These are phyloP conservation scores for Brachypalpus laphriformis DNA, from an alignment of 2,888 invertebrate species.

Conservation along the genomic window DNA sequence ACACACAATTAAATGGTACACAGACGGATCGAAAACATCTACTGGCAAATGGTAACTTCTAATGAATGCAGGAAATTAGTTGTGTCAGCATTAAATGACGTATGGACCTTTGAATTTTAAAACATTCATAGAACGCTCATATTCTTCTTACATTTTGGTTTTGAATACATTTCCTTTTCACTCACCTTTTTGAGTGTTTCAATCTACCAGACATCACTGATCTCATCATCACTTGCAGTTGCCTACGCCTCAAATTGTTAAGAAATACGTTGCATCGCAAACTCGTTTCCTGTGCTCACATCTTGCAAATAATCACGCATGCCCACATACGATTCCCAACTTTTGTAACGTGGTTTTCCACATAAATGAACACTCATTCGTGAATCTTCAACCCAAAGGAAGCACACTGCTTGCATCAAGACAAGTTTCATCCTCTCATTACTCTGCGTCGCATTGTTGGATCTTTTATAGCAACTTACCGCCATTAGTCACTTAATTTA, in stretches of 20 bases:
- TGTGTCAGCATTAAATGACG: no score
- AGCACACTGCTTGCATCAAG: conserved; percentile 2
- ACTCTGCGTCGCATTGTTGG: conserved; percentile 8
- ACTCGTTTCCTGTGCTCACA: neutral
- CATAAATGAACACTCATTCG: neutral
- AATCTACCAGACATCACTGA: neutral
- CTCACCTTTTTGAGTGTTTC: neutral
- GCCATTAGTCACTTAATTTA: conserved; percentile 16
- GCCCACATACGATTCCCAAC: neutral
- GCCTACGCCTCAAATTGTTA: neutral
- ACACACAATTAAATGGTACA: no score
- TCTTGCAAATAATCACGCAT: neutral
- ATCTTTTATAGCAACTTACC: neutral
- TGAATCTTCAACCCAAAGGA: conserved; percentile 7
- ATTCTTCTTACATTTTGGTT: no score
- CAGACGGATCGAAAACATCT: no score
- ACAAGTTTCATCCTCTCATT: conserved; percentile 30
- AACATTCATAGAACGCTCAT: no score
- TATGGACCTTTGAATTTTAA: no score
- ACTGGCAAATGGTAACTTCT: no score
- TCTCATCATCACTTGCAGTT: neutral
- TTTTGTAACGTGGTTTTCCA: neutral
- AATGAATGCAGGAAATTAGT: no score
- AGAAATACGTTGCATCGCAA: neutral
- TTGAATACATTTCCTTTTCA: no score